Base-by-base conservation (phyloP, 2,888 invertebrate genomes). In the Dasypogon diadema region DNA sequence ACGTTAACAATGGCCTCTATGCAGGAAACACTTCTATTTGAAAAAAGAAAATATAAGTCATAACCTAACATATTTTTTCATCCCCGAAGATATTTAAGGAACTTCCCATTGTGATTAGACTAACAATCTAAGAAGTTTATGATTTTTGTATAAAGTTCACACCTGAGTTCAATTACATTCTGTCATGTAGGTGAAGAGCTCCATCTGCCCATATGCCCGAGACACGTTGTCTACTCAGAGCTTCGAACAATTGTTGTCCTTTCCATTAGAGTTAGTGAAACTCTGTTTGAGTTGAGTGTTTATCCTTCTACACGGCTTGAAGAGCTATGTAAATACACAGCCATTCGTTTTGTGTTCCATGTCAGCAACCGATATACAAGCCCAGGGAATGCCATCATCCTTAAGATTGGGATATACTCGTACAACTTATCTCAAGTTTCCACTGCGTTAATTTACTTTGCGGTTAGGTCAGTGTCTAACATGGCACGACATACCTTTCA, bases 361-460 rank as follows among this genome's bases (percentile, higher is more conserved):
- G 51, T 5, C 16, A 21, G 12, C n/a, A 16, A 21, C 37, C 37
- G 16, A 37, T 18, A 21, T 37, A 60, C 37, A 60, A 34, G 60
- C 26, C 16, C 37, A 21, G 12, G 21, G 34, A 37, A 37, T 34
- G 34, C 60, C 60, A 60, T 18, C 60, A 37, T 12, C 24, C 30
- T 5, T 24, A 58, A 30, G 30, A 58, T 58, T 58, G 34, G 60
- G 42, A 12, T 42, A 12, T 42, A 42, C 30, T 30, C 24, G 58
- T 21, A 37, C 18, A 60, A 60, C 60, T 60, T 60, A 60, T 21
- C 60, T 60, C 37, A 26, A 60, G 60, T 60, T 60, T 37, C 34
- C 37, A 60, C 26, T 60, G 60, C 37, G 60, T 60, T 60, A 60
- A 60, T 60, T 60, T 60, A 60, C 60, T 60, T 60, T 60, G 21